phyloP scores from a whole-genome alignment of 2,888 invertebrate genomes.

The Sepioteuthis lessoniana region DNA sequence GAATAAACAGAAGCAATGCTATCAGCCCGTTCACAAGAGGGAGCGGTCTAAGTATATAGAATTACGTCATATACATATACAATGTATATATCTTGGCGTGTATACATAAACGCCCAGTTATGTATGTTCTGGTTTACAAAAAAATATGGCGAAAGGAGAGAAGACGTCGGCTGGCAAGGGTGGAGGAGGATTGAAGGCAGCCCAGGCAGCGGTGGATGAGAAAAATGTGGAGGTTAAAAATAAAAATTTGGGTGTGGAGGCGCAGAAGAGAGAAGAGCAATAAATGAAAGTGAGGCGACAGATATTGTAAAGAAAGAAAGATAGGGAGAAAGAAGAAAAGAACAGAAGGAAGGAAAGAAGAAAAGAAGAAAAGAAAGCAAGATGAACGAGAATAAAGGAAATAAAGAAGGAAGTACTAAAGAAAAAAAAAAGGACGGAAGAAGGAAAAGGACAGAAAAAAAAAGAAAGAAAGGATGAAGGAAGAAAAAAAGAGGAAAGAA shows the following conservation, averaged over 20 bases:
- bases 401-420: too few relatives aligned
- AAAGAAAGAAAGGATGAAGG: too few relatives aligned
- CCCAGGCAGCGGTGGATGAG: neutral
- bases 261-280: neutral
- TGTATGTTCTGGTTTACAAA: neutral
- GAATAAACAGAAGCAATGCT: neutral
- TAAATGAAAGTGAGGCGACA: neutral
- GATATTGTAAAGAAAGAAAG: neutral
- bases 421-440: too few relatives aligned
- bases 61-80: neutral
- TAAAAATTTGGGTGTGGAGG: neutral
- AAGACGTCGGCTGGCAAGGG: too few relatives aligned
- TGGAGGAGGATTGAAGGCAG: neutral
- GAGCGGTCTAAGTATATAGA: constrained; percentile 14
- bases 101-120: constrained; percentile 4
- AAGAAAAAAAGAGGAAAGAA: too few relatives aligned
- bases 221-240: constrained; percentile 3
- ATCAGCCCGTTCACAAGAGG: neutral
- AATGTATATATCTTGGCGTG: constrained; percentile 33
- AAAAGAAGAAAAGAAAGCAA: too few relatives aligned
- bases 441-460: too few relatives aligned
- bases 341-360: too few relatives aligned
- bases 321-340: neutral
- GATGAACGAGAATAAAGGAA: too few relatives aligned
- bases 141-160: neutral